Base-by-base conservation (phyloP, 1,140 invertebrate genomes). In the Drosophila gunungcola region DNA sequence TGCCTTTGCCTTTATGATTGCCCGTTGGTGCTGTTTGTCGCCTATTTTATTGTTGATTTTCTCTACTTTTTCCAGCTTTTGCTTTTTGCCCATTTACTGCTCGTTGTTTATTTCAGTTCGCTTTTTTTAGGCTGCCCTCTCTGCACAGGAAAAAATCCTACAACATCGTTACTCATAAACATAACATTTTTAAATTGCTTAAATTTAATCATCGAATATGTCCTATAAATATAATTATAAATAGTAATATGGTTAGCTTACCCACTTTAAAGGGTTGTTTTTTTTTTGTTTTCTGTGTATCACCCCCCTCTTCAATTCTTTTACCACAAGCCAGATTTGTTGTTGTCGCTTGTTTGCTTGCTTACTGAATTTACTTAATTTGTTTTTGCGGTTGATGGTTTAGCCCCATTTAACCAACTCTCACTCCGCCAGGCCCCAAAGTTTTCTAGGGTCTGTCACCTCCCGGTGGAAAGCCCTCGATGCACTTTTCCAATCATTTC, bases 101-200 rank as follows among this genome's bases (percentile, higher is more conserved):
- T 72, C 73, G 68, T 75, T 82, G 69, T 83, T 86, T 82, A 72
- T 86, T 81, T 76, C 65, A 63, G 88, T 83, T 88, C 79, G 45
- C 78, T 69, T 80, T 79, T 79, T 76, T 88, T 57, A 21, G 49
- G 39, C 61, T 27, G 11, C 29, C 51, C 41, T 45, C 48, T 13
- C 13, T 48, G 52, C 68, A 63, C 32, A n/a, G 12, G 9, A 49
- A 75, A 53, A 78, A 60, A 41, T 9, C 36, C 7, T 32, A 32
- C 10, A 4, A 3, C 2, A 29, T 10, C 53, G 7, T 7, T n/a
- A n/a, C n/a, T n/a, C n/a, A n/a, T n/a, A n/a, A n/a, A n/a, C n/a
- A n/a, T n/a, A n/a, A n/a, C n/a, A n/a, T n/a, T n/a, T n/a, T n/a
- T n/a, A n/a, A n/a, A n/a, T n/a, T n/a, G 16, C 16, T 21, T 1